Conservation (phyloP, 2,113 vertebrate species). For the Poeciliopsis turrubarensis region DNA sequence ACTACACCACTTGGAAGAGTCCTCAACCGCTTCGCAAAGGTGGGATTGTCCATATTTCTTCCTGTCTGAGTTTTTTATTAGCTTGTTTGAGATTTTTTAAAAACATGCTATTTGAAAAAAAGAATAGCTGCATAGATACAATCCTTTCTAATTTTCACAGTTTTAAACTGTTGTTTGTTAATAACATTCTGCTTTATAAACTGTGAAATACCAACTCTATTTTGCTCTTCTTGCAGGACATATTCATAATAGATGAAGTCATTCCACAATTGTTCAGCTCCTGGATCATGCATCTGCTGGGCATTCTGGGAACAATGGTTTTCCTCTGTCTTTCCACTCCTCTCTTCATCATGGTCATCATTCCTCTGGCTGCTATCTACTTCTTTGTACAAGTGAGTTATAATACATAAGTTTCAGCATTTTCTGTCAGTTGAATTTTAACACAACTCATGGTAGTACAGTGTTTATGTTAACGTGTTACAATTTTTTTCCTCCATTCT, state of each 20-base stretch:
- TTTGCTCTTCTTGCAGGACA: conserved; percentile 81
- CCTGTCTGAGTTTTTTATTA: too few species aligned
- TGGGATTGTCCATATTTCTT: conserved; percentile 43
- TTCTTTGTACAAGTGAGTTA: conserved; percentile 87
- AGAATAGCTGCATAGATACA: too few species aligned
- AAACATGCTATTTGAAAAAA: too few species aligned
- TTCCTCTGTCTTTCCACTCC: conserved; percentile 91
- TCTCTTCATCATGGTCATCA: conserved; percentile 77
- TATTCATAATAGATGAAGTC: conserved; percentile 90
- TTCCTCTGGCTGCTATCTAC: conserved; percentile 88
- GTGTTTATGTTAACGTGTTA: background rate
- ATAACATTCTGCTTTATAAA: too few species aligned
- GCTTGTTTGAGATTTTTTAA: too few species aligned
- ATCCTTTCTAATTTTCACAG: too few species aligned
- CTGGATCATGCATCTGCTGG: conserved; percentile 86
- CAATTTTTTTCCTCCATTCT: conserved; percentile 7
- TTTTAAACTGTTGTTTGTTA: background rate
- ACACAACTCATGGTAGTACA: background rate
- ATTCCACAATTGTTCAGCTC: conserved; percentile 86
- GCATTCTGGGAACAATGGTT: conserved; percentile 86
- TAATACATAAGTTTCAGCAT: too few species aligned
- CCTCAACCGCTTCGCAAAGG: conserved; percentile 95
- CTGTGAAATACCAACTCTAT: background rate
- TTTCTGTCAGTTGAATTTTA: too few species aligned
- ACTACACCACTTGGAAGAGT: conserved; percentile 92